Conservation (phyloP, 2,888 invertebrate species). For the Lithophane socia region DNA sequence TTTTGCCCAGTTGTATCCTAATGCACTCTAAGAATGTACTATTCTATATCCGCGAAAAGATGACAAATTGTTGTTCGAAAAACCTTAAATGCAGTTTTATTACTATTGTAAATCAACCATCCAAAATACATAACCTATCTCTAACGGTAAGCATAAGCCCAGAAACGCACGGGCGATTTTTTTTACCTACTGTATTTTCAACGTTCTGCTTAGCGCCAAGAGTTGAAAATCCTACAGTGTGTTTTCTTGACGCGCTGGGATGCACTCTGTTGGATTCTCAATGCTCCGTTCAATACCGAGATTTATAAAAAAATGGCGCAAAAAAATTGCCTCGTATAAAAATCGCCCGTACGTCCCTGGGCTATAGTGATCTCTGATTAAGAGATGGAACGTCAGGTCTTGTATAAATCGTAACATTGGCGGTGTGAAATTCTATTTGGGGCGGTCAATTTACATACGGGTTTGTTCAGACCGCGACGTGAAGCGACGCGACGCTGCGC, state of each 20-base stretch:
- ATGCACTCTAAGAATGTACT: background rate
- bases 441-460: background rate
- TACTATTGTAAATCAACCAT: background rate
- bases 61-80: background rate
- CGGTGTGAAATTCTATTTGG: background rate
- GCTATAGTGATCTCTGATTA: no score
- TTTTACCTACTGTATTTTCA: background rate
- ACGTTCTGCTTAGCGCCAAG: background rate
- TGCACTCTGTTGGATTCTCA: background rate
- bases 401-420: background rate
- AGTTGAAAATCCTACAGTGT: background rate
- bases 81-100: conserved; percentile 30
- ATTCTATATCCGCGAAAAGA: background rate
- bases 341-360: no score
- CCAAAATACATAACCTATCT: no score
- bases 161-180: no score
- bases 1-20: background rate
- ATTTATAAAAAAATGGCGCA: background rate
- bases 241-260: background rate
- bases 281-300: background rate
- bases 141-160: no score
- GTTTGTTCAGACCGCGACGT: no score
- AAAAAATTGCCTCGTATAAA: no score
- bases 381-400: background rate
- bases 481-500: no score